Percentiles rank a stretch among this genome's conserved stretches.
phyloP scores from a whole-genome alignment of 1,140 invertebrate species.

The Amyelois transitella region DNA sequence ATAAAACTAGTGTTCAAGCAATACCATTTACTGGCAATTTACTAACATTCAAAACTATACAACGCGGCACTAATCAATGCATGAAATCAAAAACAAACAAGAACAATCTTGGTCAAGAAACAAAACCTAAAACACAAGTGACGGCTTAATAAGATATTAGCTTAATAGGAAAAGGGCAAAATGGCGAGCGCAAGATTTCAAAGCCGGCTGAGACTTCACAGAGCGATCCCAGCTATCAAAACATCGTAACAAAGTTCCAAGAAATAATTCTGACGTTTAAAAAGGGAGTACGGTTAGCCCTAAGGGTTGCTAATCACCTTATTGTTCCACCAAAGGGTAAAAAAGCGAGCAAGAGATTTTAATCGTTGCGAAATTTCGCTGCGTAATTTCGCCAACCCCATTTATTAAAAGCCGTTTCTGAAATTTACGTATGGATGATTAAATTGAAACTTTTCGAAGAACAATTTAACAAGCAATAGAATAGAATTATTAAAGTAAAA shows the following conservation, averaged over 20 bases:
- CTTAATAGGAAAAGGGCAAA: conserved; percentile 19
- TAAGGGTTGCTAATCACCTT: conserved; percentile 32
- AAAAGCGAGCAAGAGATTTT: conserved; percentile 21
- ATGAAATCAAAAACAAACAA: conserved; percentile 3
- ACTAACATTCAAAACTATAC: not conserved
- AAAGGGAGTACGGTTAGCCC: conserved; percentile 22
- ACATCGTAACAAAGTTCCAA: conserved; percentile 30
- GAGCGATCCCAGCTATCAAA: conserved; percentile 26
- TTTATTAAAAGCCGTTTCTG: not conserved
- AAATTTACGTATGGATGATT: not conserved
- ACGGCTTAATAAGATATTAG: conserved; percentile 16
- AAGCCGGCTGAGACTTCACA: conserved; percentile 8
- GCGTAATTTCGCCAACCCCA: conserved; percentile 10
- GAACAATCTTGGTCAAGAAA: conserved; percentile 3
- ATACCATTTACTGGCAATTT: too few species aligned
- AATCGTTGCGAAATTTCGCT: conserved; percentile 21
- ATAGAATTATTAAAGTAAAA: not conserved
- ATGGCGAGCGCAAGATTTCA: conserved; percentile 17
- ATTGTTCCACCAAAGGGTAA: conserved; percentile 30
- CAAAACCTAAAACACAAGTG: conserved; percentile 12
- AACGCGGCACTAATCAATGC: conserved; percentile 1
- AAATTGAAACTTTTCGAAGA: not conserved
- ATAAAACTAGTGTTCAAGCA: too few species aligned
- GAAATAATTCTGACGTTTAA: conserved; percentile 29
- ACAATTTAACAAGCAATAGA: not conserved